Base-by-base conservation (phyloP, 2,113 vertebrate genomes). In the Plecturocebus donacophilus region DNA sequence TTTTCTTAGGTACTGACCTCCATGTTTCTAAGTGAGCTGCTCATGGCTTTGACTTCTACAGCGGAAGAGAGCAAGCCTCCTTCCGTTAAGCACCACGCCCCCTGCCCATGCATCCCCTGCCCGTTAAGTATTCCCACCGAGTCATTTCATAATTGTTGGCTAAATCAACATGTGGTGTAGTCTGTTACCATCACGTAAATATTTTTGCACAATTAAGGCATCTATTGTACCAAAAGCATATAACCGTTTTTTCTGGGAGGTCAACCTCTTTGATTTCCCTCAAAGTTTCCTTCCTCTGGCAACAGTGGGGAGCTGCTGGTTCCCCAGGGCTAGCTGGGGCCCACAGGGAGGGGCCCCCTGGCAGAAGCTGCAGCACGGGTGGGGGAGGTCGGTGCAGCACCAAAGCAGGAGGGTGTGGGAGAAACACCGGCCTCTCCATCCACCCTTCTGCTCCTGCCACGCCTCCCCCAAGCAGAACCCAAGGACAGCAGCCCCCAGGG, bases 261-360 rank as follows among this genome's bases (percentile, higher is more conserved):
- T 20, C 89, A 16, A 25, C 1, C 16, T 20, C 38, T 54, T 23
- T 11, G 52, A 19, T 49, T 68, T 54, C 47, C 47, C 20, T 81
- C 25, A 61, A 42, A 71, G 16, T 61, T 21, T 27, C 5, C 25
- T 13, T 10, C 17, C 10, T 6, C 11, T 42, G 23, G 71, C 12
- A 14, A 27, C 40, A 58, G 3, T 23, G n/a, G 47, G 61, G 27
- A 45, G n/a, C 13, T 1, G 8, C 21, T 52, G 13, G 0, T 0
- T 17, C 7, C 12, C 3, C 56, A 17, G 27, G 89, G 47, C 47
- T 35, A 49, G 42, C 61, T 35, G 8, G n/a, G 64, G 42, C 19
- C 19, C 12, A 8, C 6, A 1, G 9, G 20, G 61, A 66, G 83
- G 4, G 27, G 30, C 10, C 58, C 66, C 58, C 6, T 66, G 82